These are phyloP conservation scores for Eufriesea mexicana DNA, from an alignment of 1,140 invertebrate genomes.

Conservation along the genomic window DNA sequence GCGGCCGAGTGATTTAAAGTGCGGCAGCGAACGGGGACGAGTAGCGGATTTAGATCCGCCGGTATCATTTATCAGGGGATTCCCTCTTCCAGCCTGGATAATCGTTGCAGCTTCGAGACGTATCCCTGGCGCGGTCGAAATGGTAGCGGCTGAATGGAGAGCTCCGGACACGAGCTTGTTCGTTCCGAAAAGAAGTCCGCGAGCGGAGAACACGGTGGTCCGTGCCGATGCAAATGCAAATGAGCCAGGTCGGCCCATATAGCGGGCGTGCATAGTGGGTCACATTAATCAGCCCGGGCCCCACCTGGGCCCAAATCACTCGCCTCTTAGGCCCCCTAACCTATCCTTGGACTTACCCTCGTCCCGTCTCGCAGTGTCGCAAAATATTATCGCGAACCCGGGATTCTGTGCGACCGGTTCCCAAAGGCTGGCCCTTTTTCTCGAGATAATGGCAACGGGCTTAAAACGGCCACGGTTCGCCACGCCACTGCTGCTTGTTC, in stretches of 20 bases:
- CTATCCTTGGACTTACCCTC: slow-evolving; percentile 22
- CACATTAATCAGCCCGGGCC: slow-evolving; percentile 61
- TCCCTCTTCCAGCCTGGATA: slow-evolving; percentile 14
- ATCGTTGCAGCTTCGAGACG: slow-evolving; percentile 23
- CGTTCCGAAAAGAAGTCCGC: slow-evolving; percentile 57
- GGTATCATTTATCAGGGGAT: slow-evolving; percentile 37
- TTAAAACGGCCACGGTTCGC: slow-evolving; percentile 21
- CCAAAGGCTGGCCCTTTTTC: background rate
- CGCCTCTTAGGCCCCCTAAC: slow-evolving; percentile 41
- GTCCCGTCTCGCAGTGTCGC: slow-evolving; percentile 33
- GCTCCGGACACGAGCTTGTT: slow-evolving; percentile 42
- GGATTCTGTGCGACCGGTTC: slow-evolving; percentile 56
- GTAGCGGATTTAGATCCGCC: slow-evolving; percentile 28
- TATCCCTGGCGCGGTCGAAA: slow-evolving; percentile 10
- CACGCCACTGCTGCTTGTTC: slow-evolving; percentile 5
- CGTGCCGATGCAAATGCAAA: slow-evolving; percentile 67
- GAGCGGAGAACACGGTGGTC: slow-evolving; percentile 63
- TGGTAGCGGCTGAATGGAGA: slow-evolving; percentile 48
- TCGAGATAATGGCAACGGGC: slow-evolving; percentile 51
- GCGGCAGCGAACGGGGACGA: background rate
- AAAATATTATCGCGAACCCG: slow-evolving; percentile 55
- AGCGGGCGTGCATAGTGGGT: slow-evolving; percentile 64
- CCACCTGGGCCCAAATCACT: slow-evolving; percentile 51
- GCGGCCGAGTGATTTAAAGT: background rate
- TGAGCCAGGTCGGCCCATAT: slow-evolving; percentile 66